phyloP scores from a whole-genome alignment of 2,113 vertebrate genomes.

The Nothoprocta perdicaria region DNA sequence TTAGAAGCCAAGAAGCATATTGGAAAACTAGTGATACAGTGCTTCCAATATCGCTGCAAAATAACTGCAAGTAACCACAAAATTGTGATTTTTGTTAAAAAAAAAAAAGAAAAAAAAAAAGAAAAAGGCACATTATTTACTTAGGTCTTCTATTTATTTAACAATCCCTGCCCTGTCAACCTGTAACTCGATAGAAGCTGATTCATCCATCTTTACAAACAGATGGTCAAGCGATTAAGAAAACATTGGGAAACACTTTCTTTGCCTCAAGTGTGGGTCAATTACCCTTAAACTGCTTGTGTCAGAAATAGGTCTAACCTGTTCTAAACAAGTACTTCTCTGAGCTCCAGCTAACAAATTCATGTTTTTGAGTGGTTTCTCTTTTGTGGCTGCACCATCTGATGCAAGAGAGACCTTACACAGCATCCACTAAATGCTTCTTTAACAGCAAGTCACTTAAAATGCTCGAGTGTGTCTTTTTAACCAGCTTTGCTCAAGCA shows the following conservation, averaged over 20 bases:
- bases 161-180: background rate
- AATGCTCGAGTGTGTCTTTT: background rate
- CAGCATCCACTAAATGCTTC: background rate
- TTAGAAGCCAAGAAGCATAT: background rate
- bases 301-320: background rate
- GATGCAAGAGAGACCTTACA: background rate
- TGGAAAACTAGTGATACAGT: rapidly evolving
- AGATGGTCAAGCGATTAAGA: background rate
- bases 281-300: background rate
- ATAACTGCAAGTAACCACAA: background rate
- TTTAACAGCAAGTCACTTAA: background rate
- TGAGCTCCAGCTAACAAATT: background rate
- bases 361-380: background rate
- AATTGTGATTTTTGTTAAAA: background rate
- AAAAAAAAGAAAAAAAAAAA: background rate
- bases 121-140: background rate
- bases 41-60: background rate
- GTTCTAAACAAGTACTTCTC: background rate
- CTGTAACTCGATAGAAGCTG: background rate
- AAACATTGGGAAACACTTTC: background rate
- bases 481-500: background rate
- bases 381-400: background rate
- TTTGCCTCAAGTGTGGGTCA: background rate
- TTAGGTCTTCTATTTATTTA: background rate
- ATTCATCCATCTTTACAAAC: background rate